Percentiles rank a stretch among this genome's conserved stretches.
Conservation (phyloP, 2,888 invertebrate species). For the Pinctada fucata region DNA sequence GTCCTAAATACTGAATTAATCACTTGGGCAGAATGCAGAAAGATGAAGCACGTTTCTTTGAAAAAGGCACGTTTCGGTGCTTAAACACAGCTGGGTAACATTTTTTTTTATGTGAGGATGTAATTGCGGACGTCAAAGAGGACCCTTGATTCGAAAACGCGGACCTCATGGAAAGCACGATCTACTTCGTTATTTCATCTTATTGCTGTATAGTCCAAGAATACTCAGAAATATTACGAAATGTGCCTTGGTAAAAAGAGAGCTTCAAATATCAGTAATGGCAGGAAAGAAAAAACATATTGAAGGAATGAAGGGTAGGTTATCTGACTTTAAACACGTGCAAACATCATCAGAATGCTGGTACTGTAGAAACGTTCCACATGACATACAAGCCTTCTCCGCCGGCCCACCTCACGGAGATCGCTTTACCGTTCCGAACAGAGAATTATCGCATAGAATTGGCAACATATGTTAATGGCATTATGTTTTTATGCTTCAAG, state of each 20-base stretch:
- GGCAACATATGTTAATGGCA: slow-evolving; percentile 5
- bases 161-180: not conserved
- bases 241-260: too few relatives aligned
- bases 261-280: too few relatives aligned
- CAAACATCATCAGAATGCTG: not conserved
- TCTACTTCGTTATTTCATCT: too few relatives aligned
- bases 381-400: not conserved
- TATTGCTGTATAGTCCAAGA: too few relatives aligned
- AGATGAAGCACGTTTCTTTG: not conserved
- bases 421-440: not conserved
- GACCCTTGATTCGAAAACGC: not conserved
- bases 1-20: slow-evolving; percentile 2
- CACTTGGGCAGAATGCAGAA: not conserved
- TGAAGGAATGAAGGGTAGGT: not conserved
- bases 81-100: not conserved
- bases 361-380: not conserved
- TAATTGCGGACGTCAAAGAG: not conserved
- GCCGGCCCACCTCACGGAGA: not conserved
- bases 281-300: too few relatives aligned
- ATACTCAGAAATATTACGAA: too few relatives aligned
- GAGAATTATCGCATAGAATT: slow-evolving; percentile 11
- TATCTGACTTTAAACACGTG: slow-evolving; percentile 9
- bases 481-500: slow-evolving; percentile 2
- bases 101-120: not conserved
- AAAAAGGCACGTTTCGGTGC: not conserved